Evolutionary conservation across 1,140 invertebrate genomes (phyloP).

Genomic region (Cotesia vestalis): DNA sequence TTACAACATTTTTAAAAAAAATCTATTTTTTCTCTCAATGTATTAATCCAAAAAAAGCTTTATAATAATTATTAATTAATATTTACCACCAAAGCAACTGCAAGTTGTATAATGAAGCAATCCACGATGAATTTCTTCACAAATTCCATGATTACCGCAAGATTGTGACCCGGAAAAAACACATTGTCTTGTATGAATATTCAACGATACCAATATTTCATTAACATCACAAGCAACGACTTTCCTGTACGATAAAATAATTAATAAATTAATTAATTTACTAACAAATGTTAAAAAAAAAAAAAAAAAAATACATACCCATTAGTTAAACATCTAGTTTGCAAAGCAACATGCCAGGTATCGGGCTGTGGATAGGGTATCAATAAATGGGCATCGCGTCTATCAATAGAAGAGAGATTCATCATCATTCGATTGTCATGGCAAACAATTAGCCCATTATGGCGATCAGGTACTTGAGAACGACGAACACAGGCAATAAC

Average conservation of each 20-base stretch:
- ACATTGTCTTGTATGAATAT: conserved; percentile 66
- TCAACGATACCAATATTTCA: conserved; percentile 67
- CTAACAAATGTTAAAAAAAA: conserved; percentile 8
- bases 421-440: conserved; percentile 52
- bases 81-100: conserved; percentile 64
- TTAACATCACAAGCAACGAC: conserved; percentile 56
- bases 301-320: conserved; percentile 47
- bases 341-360: conserved; percentile 66
- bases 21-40: too few species aligned
- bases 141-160: conserved; percentile 65
- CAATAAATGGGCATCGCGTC: conserved; percentile 53
- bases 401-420: conserved; percentile 55
- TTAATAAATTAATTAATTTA: conserved; percentile 28
- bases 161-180: conserved; percentile 60
- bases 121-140: conserved; percentile 67
- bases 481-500: conserved; percentile 60
- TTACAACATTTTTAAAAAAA: too few species aligned
- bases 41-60: too few species aligned
- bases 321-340: conserved; percentile 58
- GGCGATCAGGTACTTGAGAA: conserved; percentile 54
- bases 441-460: conserved; percentile 55
- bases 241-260: conserved; percentile 45
- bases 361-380: conserved; percentile 69
- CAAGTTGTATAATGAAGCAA: conserved; percentile 66
- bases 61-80: conserved; percentile 17